phyloP scores from a whole-genome alignment of 2,113 vertebrate genomes.

The Ramphastos sulfuratus region DNA sequence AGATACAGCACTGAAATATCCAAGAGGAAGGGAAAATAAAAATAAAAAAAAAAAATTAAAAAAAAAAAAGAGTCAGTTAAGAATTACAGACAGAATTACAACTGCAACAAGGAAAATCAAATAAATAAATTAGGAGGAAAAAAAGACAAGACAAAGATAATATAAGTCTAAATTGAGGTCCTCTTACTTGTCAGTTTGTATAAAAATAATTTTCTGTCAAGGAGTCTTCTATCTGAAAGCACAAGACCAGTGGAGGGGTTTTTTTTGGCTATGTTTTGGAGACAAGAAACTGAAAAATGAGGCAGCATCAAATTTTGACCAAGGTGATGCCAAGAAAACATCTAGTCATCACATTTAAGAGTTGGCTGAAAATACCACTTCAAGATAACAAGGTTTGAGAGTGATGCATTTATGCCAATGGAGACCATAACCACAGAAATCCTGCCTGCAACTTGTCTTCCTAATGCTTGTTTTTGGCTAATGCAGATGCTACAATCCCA shows the following conservation, averaged over 20 bases:
- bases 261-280: background rate
- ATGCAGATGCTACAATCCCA: slow-evolving; percentile 8
- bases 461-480: background rate
- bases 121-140: background rate
- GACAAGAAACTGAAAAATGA: background rate
- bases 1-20: background rate
- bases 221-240: background rate
- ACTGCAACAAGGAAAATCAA: background rate
- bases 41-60: background rate
- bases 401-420: background rate
- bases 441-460: background rate
- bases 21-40: background rate
- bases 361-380: background rate
- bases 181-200: background rate
- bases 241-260: background rate
- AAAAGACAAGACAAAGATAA: background rate
- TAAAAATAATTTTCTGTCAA: background rate
- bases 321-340: background rate
- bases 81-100: background rate
- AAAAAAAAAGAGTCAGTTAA: background rate
- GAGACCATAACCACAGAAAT: background rate
- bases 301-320: background rate
- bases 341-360: background rate
- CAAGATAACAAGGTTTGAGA: background rate
- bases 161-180: background rate